phyloP scores from a whole-genome alignment of 1,140 invertebrate species.

The Aphelenchoides besseyi region DNA sequence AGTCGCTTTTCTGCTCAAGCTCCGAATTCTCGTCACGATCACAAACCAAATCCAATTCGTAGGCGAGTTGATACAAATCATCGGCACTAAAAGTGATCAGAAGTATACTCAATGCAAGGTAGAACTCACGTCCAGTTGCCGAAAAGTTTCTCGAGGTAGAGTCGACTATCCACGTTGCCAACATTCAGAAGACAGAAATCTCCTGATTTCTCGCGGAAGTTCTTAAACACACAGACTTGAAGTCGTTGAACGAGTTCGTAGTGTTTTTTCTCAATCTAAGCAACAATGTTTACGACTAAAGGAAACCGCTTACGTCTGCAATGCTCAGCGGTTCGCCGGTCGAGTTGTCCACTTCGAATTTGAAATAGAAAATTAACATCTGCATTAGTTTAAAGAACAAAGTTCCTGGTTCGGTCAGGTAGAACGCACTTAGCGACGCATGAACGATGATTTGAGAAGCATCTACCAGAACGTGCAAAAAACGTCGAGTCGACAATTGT shows the following conservation, averaged over 20 bases:
- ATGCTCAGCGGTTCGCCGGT: conserved; percentile 88
- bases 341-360: conserved; percentile 96
- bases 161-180: conserved; percentile 83
- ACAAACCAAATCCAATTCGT: conserved; percentile 79
- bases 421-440: conserved; percentile 73
- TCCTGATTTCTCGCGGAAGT: conserved; percentile 71
- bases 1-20: conserved; percentile 63
- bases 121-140: conserved; percentile 70
- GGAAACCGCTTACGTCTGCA: conserved; percentile 65
- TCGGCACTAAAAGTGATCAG: conserved; percentile 69
- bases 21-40: conserved; percentile 69
- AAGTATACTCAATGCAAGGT: conserved; percentile 34
- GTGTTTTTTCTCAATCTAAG: conserved; percentile 86
- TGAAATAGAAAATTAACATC: conserved; percentile 90
- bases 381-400: conserved; percentile 81
- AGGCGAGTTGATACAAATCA: conserved; percentile 77
- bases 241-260: conserved; percentile 61
- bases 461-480: conserved; percentile 92
- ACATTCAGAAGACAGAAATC: conserved; percentile 88
- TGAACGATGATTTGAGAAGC: conserved; percentile 87
- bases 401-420: conserved; percentile 74
- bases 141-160: conserved; percentile 81
- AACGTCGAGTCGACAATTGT: conserved; percentile 81
- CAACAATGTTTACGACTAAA: too few relatives aligned
- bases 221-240: conserved; percentile 84